phyloP scores from a whole-genome alignment of 2,888 invertebrate species.

The Lampropteryx suffumata region DNA sequence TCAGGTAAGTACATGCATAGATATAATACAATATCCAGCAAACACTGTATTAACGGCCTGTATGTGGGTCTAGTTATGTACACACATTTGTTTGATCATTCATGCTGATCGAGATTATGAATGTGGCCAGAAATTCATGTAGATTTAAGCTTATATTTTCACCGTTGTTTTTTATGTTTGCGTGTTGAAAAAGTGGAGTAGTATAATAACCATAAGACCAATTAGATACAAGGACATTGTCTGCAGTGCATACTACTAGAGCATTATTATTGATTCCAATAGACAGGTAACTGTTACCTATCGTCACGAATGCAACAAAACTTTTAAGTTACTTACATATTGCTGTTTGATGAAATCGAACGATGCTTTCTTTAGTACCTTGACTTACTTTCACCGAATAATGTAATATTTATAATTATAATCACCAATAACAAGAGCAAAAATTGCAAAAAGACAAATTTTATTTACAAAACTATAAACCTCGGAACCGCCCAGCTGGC shows the following conservation, averaged over 20 bases:
- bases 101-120: slow-evolving; percentile 25
- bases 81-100: slow-evolving; percentile 19
- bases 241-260: not conserved
- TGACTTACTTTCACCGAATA: not conserved
- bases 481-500: slow-evolving; percentile 77
- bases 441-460: slow-evolving; percentile 1
- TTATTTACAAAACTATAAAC: slow-evolving; percentile 50
- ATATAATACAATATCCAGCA: too few species aligned
- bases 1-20: too few species aligned
- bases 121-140: not conserved
- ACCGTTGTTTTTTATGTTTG: not conserved
- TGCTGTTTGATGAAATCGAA: slow-evolving; percentile 6
- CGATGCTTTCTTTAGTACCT: slow-evolving; percentile 4
- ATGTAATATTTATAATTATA: not conserved
- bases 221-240: slow-evolving; percentile 5
- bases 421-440: not conserved
- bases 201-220: not conserved
- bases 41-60: too few species aligned
- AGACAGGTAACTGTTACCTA: slow-evolving; percentile 38
- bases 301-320: slow-evolving; percentile 7
- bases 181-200: not conserved
- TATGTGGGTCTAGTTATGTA: slow-evolving; percentile 1
- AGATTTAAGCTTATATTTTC: not conserved
- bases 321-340: slow-evolving; percentile 26
- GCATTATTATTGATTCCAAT: slow-evolving; percentile 52